Conservation (phyloP, 2,888 invertebrate genomes). For the Oligia fasciuncula region DNA sequence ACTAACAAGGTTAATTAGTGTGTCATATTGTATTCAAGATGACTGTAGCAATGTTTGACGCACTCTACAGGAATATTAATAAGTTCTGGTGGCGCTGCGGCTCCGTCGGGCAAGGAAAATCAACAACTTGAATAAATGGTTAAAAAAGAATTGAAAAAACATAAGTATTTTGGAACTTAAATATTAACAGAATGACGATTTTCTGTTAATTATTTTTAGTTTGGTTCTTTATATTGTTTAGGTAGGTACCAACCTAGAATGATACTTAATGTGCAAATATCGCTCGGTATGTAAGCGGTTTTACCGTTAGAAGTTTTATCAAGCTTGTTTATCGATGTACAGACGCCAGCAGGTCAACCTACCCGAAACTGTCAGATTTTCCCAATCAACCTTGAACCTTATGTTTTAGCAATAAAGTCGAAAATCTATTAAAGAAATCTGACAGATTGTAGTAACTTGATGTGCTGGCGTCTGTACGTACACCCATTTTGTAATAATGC, state of each 20-base stretch:
- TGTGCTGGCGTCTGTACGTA: too few relatives aligned
- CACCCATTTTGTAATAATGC: not conserved
- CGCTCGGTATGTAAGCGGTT: not conserved
- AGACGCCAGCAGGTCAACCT: too few relatives aligned
- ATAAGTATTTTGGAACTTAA: conserved; percentile 1
- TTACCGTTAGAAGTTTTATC: not conserved
- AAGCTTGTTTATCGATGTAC: not conserved
- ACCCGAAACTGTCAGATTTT: too few relatives aligned
- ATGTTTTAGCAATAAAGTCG: too few relatives aligned
- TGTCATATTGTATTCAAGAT: conserved; percentile 3
- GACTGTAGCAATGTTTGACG: conserved; percentile 6
- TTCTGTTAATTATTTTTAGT: not conserved
- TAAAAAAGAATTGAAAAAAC: not conserved
- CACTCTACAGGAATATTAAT: conserved; percentile 31
- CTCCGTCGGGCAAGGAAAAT: conserved; percentile 25
- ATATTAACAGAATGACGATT: not conserved
- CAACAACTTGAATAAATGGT: not conserved
- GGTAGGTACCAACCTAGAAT: not conserved
- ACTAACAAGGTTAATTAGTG: conserved; percentile 31
- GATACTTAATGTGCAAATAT: not conserved
- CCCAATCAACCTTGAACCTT: too few relatives aligned
- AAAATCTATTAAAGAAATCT: too few relatives aligned
- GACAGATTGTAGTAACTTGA: too few relatives aligned
- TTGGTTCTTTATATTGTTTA: not conserved
- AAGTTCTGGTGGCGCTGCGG: conserved; percentile 2